A percentile compares a stretch with the other conserved stretches of the same genome.
Evolutionary conservation across 2,797 vertebrate species (phyloP).

Genomic region (Paramormyrops hopkinsi): DNA sequence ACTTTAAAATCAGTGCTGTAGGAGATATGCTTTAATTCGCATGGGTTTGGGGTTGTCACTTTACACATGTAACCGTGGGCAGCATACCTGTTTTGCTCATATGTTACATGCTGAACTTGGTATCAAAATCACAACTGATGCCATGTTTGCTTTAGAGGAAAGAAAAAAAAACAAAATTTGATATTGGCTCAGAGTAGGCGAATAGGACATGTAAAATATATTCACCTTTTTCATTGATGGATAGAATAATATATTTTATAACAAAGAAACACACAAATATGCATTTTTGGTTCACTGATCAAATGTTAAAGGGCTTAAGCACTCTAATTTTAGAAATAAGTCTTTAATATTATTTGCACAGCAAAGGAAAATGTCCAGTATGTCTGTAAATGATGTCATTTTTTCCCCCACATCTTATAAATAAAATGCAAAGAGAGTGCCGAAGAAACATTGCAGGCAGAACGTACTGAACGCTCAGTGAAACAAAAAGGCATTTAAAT

Average conservation of each 20-base stretch:
- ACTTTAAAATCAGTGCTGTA: constrained; percentile 4
- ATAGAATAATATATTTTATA: constrained; percentile 24
- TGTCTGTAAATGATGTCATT: background rate
- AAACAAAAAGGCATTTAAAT: constrained; percentile 73
- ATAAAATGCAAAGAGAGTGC: background rate
- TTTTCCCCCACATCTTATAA: background rate
- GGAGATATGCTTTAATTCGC: background rate
- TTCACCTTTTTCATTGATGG: constrained; percentile 21
- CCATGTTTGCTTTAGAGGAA: constrained; percentile 6
- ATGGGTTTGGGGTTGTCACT: background rate
- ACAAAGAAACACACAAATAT: constrained; percentile 22
- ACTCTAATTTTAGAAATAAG: constrained; percentile 7
- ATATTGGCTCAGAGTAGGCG: background rate
- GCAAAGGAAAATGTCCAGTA: constrained; percentile 8
- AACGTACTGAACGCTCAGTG: constrained; percentile 70
- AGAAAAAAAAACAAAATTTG: background rate
- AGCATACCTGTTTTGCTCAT: background rate
- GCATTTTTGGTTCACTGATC: constrained; percentile 29
- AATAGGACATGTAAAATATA: background rate
- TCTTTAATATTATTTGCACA: background rate
- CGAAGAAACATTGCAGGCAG: constrained; percentile 37
- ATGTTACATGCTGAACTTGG: background rate
- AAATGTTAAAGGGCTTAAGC: constrained; percentile 24
- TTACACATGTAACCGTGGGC: background rate
- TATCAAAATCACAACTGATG: constrained; percentile 8